Conservation (phyloP, 53 echinoderm and acorn worm species). For the Echinarachnius parma region DNA sequence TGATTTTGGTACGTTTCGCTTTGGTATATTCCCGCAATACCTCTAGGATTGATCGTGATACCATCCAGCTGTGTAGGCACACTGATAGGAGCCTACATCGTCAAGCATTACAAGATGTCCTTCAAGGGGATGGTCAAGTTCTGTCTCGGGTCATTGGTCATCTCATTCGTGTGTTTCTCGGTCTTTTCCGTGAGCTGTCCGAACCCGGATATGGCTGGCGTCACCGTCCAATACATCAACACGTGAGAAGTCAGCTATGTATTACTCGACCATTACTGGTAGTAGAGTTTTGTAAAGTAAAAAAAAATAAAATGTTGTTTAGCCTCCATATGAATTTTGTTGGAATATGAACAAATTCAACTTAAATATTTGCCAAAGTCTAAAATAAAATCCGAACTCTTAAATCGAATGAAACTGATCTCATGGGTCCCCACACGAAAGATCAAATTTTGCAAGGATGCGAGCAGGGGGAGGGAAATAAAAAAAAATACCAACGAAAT, state of each 20-base stretch:
- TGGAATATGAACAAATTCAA: too few species aligned
- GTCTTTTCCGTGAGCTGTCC: slow-evolving; percentile 71
- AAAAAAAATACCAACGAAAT: too few species aligned
- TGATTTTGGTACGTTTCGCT: too few species aligned
- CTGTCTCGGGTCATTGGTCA: slow-evolving; percentile 2
- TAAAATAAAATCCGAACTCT: too few species aligned
- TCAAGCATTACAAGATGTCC: slow-evolving; percentile 13
- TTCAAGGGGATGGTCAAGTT: slow-evolving; percentile 31
- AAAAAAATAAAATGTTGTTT: background rate
- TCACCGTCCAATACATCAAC: slow-evolving; percentile 74
- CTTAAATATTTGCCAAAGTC: too few species aligned
- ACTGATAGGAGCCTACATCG: slow-evolving; percentile 3
- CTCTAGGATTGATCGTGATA: slow-evolving; percentile 10
- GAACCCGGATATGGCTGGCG: slow-evolving; percentile 79
- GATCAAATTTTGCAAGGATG: too few species aligned
- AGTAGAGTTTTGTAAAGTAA: background rate
- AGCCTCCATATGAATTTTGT: too few species aligned
- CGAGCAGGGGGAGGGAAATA: too few species aligned
- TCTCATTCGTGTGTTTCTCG: slow-evolving; percentile 6
- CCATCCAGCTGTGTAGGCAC: slow-evolving; percentile 25
- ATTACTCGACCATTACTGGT: background rate
- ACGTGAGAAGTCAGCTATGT: slow-evolving; percentile 43
- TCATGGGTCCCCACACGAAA: background rate
- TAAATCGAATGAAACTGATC: too few species aligned
- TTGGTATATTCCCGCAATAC: background rate